These are phyloP conservation scores for Cisticola juncidis DNA, from an alignment of 2,113 vertebrate species.

Conservation along the genomic window DNA sequence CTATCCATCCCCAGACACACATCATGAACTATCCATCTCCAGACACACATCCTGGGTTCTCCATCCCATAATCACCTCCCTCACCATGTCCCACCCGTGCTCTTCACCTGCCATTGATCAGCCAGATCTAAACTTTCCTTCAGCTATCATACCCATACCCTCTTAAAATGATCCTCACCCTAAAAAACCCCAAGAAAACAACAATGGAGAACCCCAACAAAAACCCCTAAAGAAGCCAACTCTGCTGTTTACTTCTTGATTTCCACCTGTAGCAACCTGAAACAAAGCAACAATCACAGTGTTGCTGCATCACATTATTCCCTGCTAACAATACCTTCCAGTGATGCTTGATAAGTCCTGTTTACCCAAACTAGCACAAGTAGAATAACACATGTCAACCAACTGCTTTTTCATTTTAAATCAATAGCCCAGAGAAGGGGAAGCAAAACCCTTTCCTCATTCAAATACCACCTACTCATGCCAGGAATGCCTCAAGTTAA, in stretches of 20 bases:
- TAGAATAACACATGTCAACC: slow-evolving; percentile 39
- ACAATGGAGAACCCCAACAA: not conserved
- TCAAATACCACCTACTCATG: not conserved
- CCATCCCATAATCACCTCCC: not conserved
- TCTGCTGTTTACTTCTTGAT: not conserved
- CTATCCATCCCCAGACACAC: not conserved
- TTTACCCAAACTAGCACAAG: slow-evolving; percentile 29
- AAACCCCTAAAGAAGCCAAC: not conserved
- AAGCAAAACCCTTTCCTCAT: not conserved
- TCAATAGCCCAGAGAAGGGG: not conserved
- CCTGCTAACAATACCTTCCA: not conserved
- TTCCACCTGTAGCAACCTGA: slow-evolving; percentile 27
- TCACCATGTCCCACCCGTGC: not conserved
- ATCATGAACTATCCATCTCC: not conserved
- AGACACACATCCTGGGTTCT: not conserved
- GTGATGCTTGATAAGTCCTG: slow-evolving; percentile 12
- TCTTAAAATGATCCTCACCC: not conserved
- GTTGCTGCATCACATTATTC: not conserved
- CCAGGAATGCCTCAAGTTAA: slow-evolving; percentile 15
- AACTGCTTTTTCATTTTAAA: not conserved
- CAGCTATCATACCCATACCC: not conserved
- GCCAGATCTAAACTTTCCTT: not conserved
- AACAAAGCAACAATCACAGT: slow-evolving; percentile 27
- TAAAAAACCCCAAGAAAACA: not conserved
- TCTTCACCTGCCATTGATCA: not conserved